A percentile compares a stretch with the other conserved stretches of the same genome.
Evolutionary conservation across 2,113 vertebrate genomes (phyloP).

Genomic region (Actenoides hombroni): DNA sequence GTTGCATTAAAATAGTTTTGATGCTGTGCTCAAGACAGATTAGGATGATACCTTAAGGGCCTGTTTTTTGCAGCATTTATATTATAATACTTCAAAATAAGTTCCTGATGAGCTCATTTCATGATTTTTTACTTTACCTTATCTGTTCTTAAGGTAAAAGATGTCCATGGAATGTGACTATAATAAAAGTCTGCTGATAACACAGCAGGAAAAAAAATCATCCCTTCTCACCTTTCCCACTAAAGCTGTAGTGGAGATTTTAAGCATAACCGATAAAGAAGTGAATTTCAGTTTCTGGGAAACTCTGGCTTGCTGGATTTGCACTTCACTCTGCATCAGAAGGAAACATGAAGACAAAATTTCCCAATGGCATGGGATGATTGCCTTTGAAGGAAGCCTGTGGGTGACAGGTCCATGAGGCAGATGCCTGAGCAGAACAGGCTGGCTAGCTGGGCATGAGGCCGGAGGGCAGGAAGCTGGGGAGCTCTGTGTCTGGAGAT

Average conservation of each 20-base stretch:
- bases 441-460: too few species aligned
- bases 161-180: background rate
- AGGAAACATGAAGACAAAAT: background rate
- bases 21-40: background rate
- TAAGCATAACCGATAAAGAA: background rate
- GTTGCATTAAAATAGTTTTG: slow-evolving; percentile 31
- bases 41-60: background rate
- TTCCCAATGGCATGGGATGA: background rate
- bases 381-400: background rate
- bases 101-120: background rate
- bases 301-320: background rate
- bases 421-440: rapidly evolving
- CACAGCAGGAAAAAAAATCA: background rate
- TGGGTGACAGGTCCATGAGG: rapidly evolving
- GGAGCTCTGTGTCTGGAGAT: rapidly evolving
- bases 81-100: background rate
- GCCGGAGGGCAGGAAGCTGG: rapidly evolving
- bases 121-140: background rate
- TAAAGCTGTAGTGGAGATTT: background rate
- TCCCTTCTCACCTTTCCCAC: background rate
- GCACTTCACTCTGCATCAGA: background rate
- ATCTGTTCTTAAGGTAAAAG: background rate
- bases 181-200: slow-evolving; percentile 15
- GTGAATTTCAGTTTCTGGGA: background rate
- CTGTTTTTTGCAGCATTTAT: slow-evolving; percentile 5